Conservation (phyloP, 1,140 invertebrate genomes). For the Psilanteris sp. region DNA sequence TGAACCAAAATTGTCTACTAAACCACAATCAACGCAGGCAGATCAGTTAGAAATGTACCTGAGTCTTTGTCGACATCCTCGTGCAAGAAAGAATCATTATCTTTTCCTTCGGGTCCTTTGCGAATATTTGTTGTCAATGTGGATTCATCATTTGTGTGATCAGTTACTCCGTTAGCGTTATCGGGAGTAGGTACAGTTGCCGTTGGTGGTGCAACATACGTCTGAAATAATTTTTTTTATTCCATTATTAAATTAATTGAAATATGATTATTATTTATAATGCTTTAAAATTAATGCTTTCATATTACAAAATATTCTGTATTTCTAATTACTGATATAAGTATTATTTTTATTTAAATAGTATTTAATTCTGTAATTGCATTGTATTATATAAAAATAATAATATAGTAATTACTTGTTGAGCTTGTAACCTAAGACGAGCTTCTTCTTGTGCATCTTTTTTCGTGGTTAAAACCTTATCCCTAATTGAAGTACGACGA, state of each 20-base stretch:
- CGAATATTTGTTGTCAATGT: conserved; percentile 79
- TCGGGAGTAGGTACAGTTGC: conserved; percentile 66
- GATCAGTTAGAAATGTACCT: conserved; percentile 76
- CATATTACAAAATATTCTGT: no score
- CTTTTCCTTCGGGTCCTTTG: conserved; percentile 88
- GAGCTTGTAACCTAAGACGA: conserved; percentile 84
- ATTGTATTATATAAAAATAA: no score
- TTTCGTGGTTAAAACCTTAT: conserved; percentile 96
- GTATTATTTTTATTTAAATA: no score
- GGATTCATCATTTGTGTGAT: conserved; percentile 76
- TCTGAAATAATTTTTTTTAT: no score
- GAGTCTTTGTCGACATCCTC: conserved; percentile 83
- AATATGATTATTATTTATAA: no score
- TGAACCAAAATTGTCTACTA: conserved; percentile 72
- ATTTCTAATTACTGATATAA: no score
- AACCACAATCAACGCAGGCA: conserved; percentile 76
- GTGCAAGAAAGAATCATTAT: conserved; percentile 84
- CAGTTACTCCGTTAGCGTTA: conserved; percentile 64
- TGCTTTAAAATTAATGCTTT: no score
- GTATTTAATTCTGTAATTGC: no score
- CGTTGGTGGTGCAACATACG: conserved; percentile 65
- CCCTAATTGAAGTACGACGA: conserved; percentile 94
- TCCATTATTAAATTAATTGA: no score
- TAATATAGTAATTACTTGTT: conserved; percentile 79
- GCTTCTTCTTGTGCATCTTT: conserved; percentile 97